Evolutionary conservation across 1,140 invertebrate species (phyloP).

Genomic region (Orchestia grillus): DNA sequence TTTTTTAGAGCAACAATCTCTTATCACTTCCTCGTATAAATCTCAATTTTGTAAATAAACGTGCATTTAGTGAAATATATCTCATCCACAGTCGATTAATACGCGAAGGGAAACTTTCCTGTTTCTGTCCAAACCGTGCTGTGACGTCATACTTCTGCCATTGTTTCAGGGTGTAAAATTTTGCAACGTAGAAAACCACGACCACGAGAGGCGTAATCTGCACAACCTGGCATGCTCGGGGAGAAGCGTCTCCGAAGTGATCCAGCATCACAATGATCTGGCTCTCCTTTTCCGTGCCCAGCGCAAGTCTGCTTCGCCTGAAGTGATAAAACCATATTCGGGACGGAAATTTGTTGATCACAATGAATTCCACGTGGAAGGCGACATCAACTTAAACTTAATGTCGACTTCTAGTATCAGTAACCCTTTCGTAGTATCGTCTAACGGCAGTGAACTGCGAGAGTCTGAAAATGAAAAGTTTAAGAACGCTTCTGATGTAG

Average conservation of each 20-base stretch:
- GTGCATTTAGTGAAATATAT: background rate
- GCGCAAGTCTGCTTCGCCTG: background rate
- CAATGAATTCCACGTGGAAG: background rate
- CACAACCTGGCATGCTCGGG: slow-evolving; percentile 63
- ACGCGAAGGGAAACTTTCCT: background rate
- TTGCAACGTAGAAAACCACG: slow-evolving; percentile 60
- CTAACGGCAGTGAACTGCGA: background rate
- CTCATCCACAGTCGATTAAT: background rate
- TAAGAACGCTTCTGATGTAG: background rate
- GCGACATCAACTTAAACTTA: slow-evolving; percentile 8
- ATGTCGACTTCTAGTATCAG: background rate
- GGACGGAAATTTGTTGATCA: background rate
- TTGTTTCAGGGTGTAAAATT: slow-evolving; percentile 60
- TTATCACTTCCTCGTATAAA: background rate
- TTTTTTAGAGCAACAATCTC: background rate
- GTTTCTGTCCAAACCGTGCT: background rate
- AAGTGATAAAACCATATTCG: background rate
- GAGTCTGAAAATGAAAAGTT: background rate
- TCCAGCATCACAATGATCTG: slow-evolving; percentile 62
- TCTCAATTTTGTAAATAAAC: background rate
- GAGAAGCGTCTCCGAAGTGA: slow-evolving; percentile 61
- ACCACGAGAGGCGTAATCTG: slow-evolving; percentile 60
- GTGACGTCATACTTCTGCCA: background rate
- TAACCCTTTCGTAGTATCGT: background rate
- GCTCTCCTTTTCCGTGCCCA: background rate